Conservation (phyloP, 2,113 vertebrate species). For the Leptodactylus fuscus region DNA sequence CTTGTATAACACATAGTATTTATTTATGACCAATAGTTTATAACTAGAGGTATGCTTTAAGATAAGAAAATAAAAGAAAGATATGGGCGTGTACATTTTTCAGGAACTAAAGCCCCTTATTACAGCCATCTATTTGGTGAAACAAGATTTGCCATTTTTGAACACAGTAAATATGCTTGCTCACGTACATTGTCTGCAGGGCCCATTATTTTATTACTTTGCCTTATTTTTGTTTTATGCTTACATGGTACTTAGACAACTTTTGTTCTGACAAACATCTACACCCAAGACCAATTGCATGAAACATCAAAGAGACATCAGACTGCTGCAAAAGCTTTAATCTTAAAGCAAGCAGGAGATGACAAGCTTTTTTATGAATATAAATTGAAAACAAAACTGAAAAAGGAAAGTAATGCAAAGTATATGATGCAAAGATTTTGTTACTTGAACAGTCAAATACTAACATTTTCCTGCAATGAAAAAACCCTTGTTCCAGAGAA, state of each 20-base stretch:
- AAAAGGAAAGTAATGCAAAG: neutral
- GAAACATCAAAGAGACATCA: conserved; percentile 49
- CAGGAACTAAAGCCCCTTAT: neutral
- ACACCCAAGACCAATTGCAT: conserved; percentile 39
- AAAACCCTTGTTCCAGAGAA: neutral
- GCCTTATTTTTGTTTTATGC: conserved; percentile 32
- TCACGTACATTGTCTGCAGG: neutral
- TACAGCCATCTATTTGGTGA: neutral
- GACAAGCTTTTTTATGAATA: conserved; percentile 33
- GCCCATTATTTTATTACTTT: neutral
- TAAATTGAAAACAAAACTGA: conserved; percentile 10
- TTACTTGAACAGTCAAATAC: neutral
- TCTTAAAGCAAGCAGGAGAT: conserved; percentile 38
- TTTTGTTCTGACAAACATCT: conserved; percentile 48
- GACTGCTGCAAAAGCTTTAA: conserved; percentile 36
- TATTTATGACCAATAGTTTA: too few relatives aligned
- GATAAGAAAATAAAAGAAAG: too few relatives aligned
- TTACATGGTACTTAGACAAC: conserved; percentile 31
- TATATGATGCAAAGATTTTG: neutral
- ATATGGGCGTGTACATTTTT: too few relatives aligned
- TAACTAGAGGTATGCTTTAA: too few relatives aligned
- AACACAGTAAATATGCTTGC: neutral
- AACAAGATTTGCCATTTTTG: neutral
- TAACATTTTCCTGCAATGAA: neutral
- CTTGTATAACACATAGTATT: too few relatives aligned